Evolutionary conservation across 2,888 invertebrate species (phyloP).

Genomic region (Pycnomerus fuliginosus): DNA sequence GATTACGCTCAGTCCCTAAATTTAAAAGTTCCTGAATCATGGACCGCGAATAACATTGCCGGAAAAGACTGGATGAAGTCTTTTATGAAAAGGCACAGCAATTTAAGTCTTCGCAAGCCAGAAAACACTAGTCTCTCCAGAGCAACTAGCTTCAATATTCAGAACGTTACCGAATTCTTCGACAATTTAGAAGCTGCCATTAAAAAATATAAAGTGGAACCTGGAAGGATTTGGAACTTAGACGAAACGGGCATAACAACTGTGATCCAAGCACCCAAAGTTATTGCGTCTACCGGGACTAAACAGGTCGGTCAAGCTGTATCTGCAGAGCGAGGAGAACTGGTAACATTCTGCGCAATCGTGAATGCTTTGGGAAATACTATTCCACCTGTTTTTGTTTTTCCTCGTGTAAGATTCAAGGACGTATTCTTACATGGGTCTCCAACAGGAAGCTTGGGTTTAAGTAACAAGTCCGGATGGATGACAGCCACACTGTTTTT

Average conservation of each 20-base stretch:
- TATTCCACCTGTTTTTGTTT: constrained; percentile 33
- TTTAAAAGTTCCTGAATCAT: constrained; percentile 18
- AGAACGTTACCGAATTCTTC: constrained; percentile 5
- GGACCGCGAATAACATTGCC: constrained; percentile 19
- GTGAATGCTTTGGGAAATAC: constrained; percentile 31
- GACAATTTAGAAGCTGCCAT: constrained; percentile 29
- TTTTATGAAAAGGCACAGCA: constrained; percentile 13
- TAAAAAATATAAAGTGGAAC: constrained; percentile 16
- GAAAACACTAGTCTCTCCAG: constrained; percentile 35
- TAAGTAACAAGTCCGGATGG: constrained; percentile 36
- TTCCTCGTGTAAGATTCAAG: constrained; percentile 33
- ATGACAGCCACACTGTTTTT: constrained; percentile 29
- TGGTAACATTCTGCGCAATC: constrained; percentile 29
- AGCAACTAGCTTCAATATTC: constrained; percentile 34
- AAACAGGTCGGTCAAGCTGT: constrained; percentile 35
- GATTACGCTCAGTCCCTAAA: constrained; percentile 18
- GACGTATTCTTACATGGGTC: constrained; percentile 28
- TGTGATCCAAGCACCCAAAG: constrained; percentile 36
- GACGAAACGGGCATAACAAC: constrained; percentile 37
- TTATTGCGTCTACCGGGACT: constrained; percentile 33
- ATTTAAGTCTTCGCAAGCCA: constrained; percentile 31
- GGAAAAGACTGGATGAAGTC: constrained; percentile 21
- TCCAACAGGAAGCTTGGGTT: constrained; percentile 26
- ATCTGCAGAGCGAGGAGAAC: constrained; percentile 27
- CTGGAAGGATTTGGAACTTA: constrained; percentile 32